Base-by-base conservation (phyloP, 2,113 vertebrate species). In the Melospiza melodia region DNA sequence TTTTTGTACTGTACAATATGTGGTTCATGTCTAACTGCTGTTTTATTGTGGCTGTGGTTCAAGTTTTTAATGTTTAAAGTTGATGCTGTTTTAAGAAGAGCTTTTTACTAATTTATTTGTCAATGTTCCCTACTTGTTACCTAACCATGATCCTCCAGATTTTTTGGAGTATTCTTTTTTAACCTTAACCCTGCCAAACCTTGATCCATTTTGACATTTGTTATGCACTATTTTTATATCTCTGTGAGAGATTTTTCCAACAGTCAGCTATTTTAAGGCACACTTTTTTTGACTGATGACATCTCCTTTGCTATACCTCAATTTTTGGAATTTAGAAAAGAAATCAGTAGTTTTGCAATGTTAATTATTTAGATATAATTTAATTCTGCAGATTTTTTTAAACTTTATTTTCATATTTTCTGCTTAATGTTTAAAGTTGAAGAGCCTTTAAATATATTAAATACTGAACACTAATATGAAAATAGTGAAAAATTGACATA, bases 201-300 rank as follows among this genome's bases (percentile, higher is more conserved):
- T 98, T 98, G 98, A 98, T 98, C 97, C 97, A 98, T 98, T 98
- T 98, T 98, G 98, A 97, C 98, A 98, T 98, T 98, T 98, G 98
- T 99, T 98, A 99, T 99, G 99, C 99, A 99, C 99, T 99, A 99
- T 98, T 98, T 97, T 98, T 98, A 98, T 98, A 98, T 98, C 98
- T 96, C 98, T 98, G 96, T 97, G 96, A 98, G 97, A 98, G 97
- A 98, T 98, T 98, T 98, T 98, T 97, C 98, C 98, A 98, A 97
- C 98, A 98, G 98, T 98, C 98, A 98, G 98, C 98, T 98, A 97
- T 98, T 98, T 98, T 98, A 97, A 98, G 98, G 97, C 97, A 98
- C 97, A 97, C 97, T 98, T 98, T 98, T 98, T 98, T 98, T 98
- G 98, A 98, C 98, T 98, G 97, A 98, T 97, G 97, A 98, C 98